Conservation (phyloP, 2,888 invertebrate genomes). For the Lamproptera curius region DNA sequence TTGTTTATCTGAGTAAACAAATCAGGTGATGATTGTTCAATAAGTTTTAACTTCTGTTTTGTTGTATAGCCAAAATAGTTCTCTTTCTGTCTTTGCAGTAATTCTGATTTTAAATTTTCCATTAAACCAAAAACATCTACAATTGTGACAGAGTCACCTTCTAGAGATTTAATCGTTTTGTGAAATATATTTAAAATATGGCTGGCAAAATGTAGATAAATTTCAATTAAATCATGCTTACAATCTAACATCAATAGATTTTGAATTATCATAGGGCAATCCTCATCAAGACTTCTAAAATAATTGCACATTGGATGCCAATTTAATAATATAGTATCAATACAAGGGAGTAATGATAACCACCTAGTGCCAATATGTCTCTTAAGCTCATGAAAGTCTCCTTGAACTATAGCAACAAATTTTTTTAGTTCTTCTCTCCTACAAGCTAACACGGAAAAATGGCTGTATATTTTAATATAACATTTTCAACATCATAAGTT, state of each 20-base stretch:
- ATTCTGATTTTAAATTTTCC: too few relatives aligned
- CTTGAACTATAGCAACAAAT: too few relatives aligned
- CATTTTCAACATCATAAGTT: too few relatives aligned
- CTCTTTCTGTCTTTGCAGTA: too few relatives aligned
- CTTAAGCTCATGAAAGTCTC: not conserved
- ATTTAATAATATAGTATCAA: not conserved
- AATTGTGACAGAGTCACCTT: too few relatives aligned
- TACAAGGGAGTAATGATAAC: not conserved
- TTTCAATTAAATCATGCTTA: not conserved
- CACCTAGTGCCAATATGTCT: not conserved
- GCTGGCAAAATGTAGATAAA: not conserved
- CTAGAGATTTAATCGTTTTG: not conserved
- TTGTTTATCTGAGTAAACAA: too few relatives aligned
- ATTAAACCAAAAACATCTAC: too few relatives aligned
- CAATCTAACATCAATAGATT: not conserved
- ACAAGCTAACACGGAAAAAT: too few relatives aligned
- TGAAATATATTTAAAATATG: conserved; percentile 1
- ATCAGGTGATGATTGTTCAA: too few relatives aligned
- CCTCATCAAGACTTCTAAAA: not conserved
- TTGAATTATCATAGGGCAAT: not conserved
- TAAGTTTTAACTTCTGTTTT: too few relatives aligned
- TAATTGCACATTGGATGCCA: not conserved
- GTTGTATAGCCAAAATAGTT: too few relatives aligned
- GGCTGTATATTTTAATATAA: too few relatives aligned
- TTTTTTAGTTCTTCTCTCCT: not conserved